Evolutionary conservation across 2,888 invertebrate species (phyloP), one percentile per base, ranked within the genome.

Genomic region (Catonia carolina): DNA sequence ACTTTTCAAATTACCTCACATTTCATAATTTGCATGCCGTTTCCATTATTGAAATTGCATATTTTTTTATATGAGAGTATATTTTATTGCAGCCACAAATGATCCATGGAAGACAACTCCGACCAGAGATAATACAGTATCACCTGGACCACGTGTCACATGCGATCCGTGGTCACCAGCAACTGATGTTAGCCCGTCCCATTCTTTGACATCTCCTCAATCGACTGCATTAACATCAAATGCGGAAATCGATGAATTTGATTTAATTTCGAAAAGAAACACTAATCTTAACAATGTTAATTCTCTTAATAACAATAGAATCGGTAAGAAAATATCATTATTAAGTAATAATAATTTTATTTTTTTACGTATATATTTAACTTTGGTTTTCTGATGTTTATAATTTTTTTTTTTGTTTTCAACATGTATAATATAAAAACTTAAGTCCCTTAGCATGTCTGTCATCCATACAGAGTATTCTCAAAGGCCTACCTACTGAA

Each of bases 171-270:
- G 65, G 65, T 61, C 61, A 14, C 65, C 65, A 4, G 62, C 62
- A 8, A 61, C 62, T 55, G 74, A 73, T 27, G 27, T 53, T 14
- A 53, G 53, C 35, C 53, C 53, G 2, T 45, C 53, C 2, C 53
- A 42, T 7, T 35, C 42, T 8, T 22, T 45, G 8, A 45, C 45
- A n/a, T 45, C 45, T 7, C 45, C 45, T 27, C 2, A 7, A 6
- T 15, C n/a, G 4, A 37, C 37, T 6, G 37, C 60, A 61, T 14
- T 60, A 62, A 67, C 39, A 53, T 68, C 35, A 64, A 67, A 47
- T 59, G 67, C 66, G 5, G 89, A 89, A 72, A 77, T 91, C 70
- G 90, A 91, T 72, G 91, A 92, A 71, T 92, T 92, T 74, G 91
- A 91, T 73, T 81, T 86, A 61, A 83, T 92, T 63, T 86, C 87